Evolutionary conservation across 2,113 vertebrate species (phyloP).

Genomic region (Percina caprodes): DNA sequence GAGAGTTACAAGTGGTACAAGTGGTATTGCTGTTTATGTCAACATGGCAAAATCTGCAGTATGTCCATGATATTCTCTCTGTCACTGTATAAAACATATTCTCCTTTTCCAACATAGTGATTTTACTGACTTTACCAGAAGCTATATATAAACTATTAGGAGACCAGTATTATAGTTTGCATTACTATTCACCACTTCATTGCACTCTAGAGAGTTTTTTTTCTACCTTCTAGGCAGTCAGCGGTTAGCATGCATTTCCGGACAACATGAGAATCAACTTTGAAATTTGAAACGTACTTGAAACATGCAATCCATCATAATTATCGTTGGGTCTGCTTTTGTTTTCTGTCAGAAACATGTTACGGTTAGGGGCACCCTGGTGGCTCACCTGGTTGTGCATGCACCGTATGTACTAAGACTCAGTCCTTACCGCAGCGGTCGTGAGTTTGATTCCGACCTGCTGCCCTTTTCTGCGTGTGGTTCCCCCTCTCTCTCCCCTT

Average conservation of each 20-base stretch:
- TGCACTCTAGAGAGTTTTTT: slow-evolving; percentile 3
- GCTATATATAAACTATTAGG: background rate
- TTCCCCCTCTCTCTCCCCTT: too few species aligned
- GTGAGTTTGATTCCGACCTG: too few species aligned
- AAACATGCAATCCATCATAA: slow-evolving; percentile 25
- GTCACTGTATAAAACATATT: background rate
- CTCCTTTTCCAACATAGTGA: slow-evolving; percentile 11
- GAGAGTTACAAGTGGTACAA: background rate
- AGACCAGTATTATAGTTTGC: background rate
- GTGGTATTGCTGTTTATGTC: background rate
- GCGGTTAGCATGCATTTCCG: background rate
- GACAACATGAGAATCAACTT: slow-evolving; percentile 10
- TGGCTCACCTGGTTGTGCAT: too few species aligned
- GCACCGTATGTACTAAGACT: too few species aligned
- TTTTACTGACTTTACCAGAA: background rate
- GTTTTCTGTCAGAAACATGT: slow-evolving; percentile 1
- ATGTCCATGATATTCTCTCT: background rate
- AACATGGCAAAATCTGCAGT: background rate
- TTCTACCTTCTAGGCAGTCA: background rate
- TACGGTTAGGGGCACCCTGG: background rate
- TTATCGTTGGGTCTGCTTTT: background rate
- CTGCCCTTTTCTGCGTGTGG: too few species aligned
- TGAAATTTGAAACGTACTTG: slow-evolving; percentile 33
- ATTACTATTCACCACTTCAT: slow-evolving; percentile 3
- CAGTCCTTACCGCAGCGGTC: too few species aligned